Conservation (phyloP, 2,888 invertebrate species). For the Peribatodes rhomboidaria region DNA sequence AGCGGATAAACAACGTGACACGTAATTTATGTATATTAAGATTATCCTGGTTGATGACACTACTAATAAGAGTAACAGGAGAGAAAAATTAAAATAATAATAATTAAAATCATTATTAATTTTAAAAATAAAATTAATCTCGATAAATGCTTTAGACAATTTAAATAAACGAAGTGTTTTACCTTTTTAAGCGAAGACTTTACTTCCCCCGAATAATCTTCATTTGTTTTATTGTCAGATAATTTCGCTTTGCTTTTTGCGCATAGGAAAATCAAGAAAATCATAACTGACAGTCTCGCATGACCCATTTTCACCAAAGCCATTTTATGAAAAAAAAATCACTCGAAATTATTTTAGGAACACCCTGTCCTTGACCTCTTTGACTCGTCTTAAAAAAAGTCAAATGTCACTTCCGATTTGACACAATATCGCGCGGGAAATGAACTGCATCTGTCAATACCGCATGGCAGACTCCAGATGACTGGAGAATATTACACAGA, state of each 20-base stretch:
- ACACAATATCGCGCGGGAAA: conserved; percentile 57
- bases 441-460: conserved; percentile 48
- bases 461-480: conserved; percentile 60
- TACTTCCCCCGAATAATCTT: conserved; percentile 55
- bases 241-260: conserved; percentile 57
- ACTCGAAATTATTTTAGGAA: neutral
- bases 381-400: conserved; percentile 19
- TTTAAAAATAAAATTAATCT: neutral
- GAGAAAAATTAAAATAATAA: too few relatives aligned
- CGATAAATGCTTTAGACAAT: neutral
- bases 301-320: conserved; percentile 43
- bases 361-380: conserved; percentile 17
- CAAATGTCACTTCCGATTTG: conserved; percentile 42
- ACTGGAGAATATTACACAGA: conserved; percentile 66
- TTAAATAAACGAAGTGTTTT: conserved; percentile 10
- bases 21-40: too few relatives aligned
- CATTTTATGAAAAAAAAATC: conserved; percentile 48
- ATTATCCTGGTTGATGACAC: too few relatives aligned
- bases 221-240: conserved; percentile 58
- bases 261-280: conserved; percentile 60
- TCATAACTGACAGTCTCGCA: conserved; percentile 53
- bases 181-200: conserved; percentile 58
- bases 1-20: too few relatives aligned
- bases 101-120: too few relatives aligned
- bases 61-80: too few relatives aligned